Base-by-base conservation (phyloP, 2,797 vertebrate genomes). In the Gymnocypris eckloni region DNA sequence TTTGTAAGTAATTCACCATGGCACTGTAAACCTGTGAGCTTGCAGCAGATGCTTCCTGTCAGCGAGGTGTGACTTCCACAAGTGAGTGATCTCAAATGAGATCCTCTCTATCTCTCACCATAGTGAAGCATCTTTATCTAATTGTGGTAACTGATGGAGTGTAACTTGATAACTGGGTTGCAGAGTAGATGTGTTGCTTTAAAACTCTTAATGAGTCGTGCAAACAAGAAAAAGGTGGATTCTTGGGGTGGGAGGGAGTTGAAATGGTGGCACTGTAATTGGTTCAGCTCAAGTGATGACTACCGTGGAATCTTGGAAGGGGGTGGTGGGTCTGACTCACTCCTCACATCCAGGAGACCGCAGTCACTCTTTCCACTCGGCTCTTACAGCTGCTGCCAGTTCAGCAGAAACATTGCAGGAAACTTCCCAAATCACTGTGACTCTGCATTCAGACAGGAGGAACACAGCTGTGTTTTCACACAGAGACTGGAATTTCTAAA, bases 11-110 rank as follows among this genome's bases (percentile, higher is more conserved):
- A 33, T 43, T 71, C 15, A 39, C 9, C 16, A 61, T 45, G 28
- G 37, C n/a, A 54, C 9, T 16, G 52, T 41, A 43, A 67, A 81
- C 45, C 73, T 56, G 28, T 54, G 20, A 66, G 28, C 9, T 52
- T 45, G 11, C 18, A 70, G 9, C 91, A 92, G 90, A 91, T 92
- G 91, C 88, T 92, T 92, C 90, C 90, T 91, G 88, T 91, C 86
- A 87, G 85, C 9, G 70, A 86, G 82, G 92, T 87, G 89, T 41
- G 91, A 83, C 92, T 85, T 90, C 87, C 82, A 89, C 87, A 90
- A 81, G 79, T 72, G 76, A 87, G 64, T 83, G 87, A 87, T 15
- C 83, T 18, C 28, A 41, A 80, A 73, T 4, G 6, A 56, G 12
- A 20, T 73, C 4, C 18, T 66, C 8, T 41, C n/a, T 6, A 7